A percentile compares a stretch with the other conserved stretches of the same genome.
These are phyloP conservation scores for Clarias macrocephalus DNA, from an alignment of 2,113 vertebrate genomes.

Conservation along the genomic window DNA sequence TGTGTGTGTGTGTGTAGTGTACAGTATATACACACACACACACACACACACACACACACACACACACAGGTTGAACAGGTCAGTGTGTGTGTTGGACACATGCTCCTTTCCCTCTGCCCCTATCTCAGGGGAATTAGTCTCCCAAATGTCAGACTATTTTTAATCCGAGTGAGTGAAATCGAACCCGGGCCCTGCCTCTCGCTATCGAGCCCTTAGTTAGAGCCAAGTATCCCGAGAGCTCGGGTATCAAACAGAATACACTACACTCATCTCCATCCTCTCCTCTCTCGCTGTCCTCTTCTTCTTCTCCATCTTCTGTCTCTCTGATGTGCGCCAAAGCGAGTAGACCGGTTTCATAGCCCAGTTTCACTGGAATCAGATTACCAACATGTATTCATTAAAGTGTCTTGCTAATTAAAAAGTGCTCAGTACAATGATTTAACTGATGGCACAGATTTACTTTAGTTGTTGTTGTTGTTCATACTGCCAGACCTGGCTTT, in stretches of 20 bases:
- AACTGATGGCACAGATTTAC: background rate
- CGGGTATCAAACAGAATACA: constrained; percentile 37
- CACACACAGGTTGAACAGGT: background rate
- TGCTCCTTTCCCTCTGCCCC: constrained; percentile 18
- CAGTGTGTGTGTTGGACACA: constrained; percentile 4
- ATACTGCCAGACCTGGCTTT: background rate
- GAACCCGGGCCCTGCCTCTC: constrained; percentile 22
- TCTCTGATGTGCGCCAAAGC: background rate
- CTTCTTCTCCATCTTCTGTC: background rate
- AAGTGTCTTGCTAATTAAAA: background rate
- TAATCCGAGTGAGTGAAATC: constrained; percentile 44
- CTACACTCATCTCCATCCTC: constrained; percentile 12
- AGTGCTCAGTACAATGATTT: background rate
- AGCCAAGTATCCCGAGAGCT: constrained; percentile 8
- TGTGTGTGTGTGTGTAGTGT: background rate
- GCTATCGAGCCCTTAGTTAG: constrained; percentile 25
- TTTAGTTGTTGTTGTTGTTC: background rate
- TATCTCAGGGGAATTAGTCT: constrained; percentile 45
- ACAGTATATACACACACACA: too few species aligned
- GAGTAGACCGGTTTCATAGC: background rate
- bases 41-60: too few species aligned
- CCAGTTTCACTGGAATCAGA: background rate
- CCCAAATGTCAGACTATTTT: constrained; percentile 53
- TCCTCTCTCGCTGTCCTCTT: too few species aligned
- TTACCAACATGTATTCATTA: background rate